These are phyloP conservation scores for Callaeas wilsoni DNA, from an alignment of 2,113 vertebrate genomes.

Conservation along the genomic window DNA sequence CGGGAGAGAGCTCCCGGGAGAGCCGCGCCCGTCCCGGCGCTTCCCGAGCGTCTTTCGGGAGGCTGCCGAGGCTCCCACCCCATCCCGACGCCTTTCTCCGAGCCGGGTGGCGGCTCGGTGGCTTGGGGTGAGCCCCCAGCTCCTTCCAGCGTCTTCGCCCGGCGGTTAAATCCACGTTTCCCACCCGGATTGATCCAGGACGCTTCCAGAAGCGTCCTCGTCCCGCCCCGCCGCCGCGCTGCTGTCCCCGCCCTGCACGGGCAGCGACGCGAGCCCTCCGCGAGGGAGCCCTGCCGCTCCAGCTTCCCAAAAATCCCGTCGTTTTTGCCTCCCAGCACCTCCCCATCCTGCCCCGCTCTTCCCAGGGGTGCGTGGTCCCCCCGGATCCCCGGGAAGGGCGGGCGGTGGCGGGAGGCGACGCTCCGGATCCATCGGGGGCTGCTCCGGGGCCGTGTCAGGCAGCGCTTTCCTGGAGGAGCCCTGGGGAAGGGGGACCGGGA, in stretches of 20 bases:
- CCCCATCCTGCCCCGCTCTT: neutral
- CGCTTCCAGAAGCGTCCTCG: neutral
- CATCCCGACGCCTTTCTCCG: neutral
- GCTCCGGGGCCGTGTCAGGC: neutral
- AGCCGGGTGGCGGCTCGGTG: too few relatives aligned
- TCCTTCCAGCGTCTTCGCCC: too few relatives aligned
- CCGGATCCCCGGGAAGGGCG: too few relatives aligned
- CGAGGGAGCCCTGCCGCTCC: neutral
- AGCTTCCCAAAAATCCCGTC: accelerated
- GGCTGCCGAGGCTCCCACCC: too few relatives aligned
- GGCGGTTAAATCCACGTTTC: accelerated
- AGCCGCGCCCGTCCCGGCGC: too few relatives aligned
- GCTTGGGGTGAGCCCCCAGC: too few relatives aligned
- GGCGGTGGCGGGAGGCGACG: too few relatives aligned
- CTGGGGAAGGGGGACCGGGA: neutral
- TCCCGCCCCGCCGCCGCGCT: accelerated
- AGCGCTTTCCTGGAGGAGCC: neutral
- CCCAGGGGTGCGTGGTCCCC: neutral
- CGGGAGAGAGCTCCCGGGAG: neutral
- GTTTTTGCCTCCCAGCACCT: neutral
- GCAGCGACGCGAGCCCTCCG: neutral
- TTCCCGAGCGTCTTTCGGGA: accelerated
- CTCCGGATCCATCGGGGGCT: neutral
- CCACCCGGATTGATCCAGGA: accelerated
- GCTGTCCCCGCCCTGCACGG: neutral